A percentile compares a stretch with the other conserved stretches of the same genome.
These are phyloP conservation scores for Muraenolepis orangiensis DNA, from an alignment of 2,797 vertebrate species.

Conservation along the genomic window DNA sequence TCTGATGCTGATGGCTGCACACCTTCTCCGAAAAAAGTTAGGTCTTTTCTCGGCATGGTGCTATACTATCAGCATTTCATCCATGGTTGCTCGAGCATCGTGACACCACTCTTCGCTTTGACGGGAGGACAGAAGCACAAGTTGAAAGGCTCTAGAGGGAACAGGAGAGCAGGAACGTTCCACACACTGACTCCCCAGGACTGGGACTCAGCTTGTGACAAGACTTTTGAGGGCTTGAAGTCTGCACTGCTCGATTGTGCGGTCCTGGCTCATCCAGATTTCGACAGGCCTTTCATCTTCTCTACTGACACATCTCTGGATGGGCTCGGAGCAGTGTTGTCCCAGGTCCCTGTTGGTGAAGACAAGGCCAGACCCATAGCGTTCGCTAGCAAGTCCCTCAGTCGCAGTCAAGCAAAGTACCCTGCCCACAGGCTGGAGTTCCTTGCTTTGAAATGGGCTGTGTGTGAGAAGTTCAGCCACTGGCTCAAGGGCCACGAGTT, in stretches of 20 bases:
- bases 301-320: slow-evolving; percentile 18
- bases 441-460: background rate
- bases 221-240: slow-evolving; percentile 4
- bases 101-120: slow-evolving; percentile 7
- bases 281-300: slow-evolving; percentile 9
- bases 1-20: slow-evolving; percentile 2
- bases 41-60: slow-evolving; percentile 11
- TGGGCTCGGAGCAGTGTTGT: slow-evolving; percentile 22
- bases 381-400: slow-evolving; percentile 14
- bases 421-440: background rate
- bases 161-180: too few species aligned
- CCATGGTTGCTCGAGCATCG: background rate
- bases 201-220: slow-evolving; percentile 11
- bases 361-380: slow-evolving; percentile 8
- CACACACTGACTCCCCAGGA: slow-evolving; percentile 2
- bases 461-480: background rate
- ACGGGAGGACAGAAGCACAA: slow-evolving; percentile 4
- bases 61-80: slow-evolving; percentile 12
- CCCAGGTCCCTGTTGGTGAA: slow-evolving; percentile 12
- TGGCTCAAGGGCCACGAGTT: background rate
- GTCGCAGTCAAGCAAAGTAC: background rate
- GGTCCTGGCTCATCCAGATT: slow-evolving; percentile 20
- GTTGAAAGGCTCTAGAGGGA: background rate
- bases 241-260: background rate
- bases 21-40: too few species aligned